Evolutionary conservation across 35 echinoderm and acorn worm genomes (phyloP).

Genomic region (Stichopus chloronotus): DNA sequence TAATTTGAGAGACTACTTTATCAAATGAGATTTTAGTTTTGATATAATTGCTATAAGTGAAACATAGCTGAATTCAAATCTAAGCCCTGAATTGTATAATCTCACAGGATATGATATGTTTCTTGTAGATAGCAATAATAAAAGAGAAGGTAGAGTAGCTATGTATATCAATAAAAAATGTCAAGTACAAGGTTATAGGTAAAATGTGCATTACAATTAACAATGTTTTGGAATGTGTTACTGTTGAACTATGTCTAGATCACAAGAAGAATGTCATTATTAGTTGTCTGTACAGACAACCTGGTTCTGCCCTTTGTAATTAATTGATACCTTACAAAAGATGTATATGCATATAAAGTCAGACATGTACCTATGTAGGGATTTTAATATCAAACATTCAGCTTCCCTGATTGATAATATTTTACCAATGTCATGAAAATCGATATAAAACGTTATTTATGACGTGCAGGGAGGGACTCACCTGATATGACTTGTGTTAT

Average conservation of each 20-base stretch:
- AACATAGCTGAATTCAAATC: not conserved
- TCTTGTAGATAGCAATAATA: not conserved
- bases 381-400: not conserved
- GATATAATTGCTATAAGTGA: not conserved
- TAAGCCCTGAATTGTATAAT: slow-evolving; percentile 11
- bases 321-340: not conserved
- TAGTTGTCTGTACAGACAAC: slow-evolving; percentile 42
- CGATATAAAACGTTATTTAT: too few species aligned
- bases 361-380: slow-evolving; percentile 18
- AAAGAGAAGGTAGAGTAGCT: slow-evolving; percentile 10
- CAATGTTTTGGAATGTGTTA: slow-evolving; percentile 35
- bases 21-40: slow-evolving; percentile 2
- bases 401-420: too few species aligned
- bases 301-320: not conserved
- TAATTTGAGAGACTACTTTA: not conserved
- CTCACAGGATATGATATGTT: slow-evolving; percentile 13
- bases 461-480: too few species aligned
- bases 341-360: not conserved
- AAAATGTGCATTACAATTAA: too few species aligned
- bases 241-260: slow-evolving; percentile 3
- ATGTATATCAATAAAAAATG: slow-evolving; percentile 3
- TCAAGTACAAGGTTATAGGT: not conserved
- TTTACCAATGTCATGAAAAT: too few species aligned
- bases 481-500: too few species aligned
- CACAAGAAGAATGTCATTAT: slow-evolving; percentile 40